A percentile compares a stretch with the other conserved stretches of the same genome.
Conservation (phyloP, 2,113 vertebrate species). For the Sinocyclocheilus anshuiensis region DNA sequence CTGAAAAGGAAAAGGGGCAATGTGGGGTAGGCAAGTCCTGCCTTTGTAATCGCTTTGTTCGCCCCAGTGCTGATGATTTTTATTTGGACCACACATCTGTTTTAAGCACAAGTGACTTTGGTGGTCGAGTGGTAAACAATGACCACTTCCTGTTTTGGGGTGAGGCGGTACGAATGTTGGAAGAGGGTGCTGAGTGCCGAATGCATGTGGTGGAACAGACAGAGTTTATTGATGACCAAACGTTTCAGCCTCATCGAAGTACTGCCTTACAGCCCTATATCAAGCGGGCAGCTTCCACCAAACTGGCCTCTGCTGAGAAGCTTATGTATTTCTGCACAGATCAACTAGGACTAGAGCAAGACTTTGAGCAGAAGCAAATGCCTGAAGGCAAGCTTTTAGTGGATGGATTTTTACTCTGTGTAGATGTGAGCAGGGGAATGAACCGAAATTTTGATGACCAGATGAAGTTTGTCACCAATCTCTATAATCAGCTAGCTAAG, state of each 20-base stretch:
- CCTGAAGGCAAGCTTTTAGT: slow-evolving; percentile 93
- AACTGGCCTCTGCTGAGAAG: slow-evolving; percentile 95
- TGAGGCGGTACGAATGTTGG: slow-evolving; percentile 82
- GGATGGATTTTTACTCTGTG: slow-evolving; percentile 91
- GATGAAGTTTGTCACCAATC: slow-evolving; percentile 92
- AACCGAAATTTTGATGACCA: slow-evolving; percentile 97
- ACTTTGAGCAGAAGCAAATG: slow-evolving; percentile 73
- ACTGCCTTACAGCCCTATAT: slow-evolving; percentile 96
- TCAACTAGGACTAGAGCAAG: slow-evolving; percentile 95
- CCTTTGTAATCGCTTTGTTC: slow-evolving; percentile 94
- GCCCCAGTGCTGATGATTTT: slow-evolving; percentile 93
- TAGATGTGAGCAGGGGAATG: slow-evolving; percentile 96
- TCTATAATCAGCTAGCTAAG: slow-evolving; percentile 94
- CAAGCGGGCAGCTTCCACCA: slow-evolving; percentile 91
- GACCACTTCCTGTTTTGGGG: slow-evolving; percentile 99
- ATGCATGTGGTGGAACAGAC: slow-evolving; percentile 98
- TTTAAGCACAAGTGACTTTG: slow-evolving; percentile 98
- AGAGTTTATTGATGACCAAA: slow-evolving; percentile 98
- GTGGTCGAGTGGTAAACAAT: slow-evolving; percentile 96
- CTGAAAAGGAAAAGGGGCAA: slow-evolving; percentile 97
- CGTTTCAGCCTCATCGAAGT: slow-evolving; percentile 95
- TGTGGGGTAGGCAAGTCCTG: slow-evolving; percentile 96
- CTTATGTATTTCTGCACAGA: slow-evolving; percentile 99
- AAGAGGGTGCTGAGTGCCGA: slow-evolving; percentile 88
- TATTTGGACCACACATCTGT: slow-evolving; percentile 96